Conservation (phyloP, 2,797 vertebrate genomes). For the Chaenodraco wilsoni region DNA sequence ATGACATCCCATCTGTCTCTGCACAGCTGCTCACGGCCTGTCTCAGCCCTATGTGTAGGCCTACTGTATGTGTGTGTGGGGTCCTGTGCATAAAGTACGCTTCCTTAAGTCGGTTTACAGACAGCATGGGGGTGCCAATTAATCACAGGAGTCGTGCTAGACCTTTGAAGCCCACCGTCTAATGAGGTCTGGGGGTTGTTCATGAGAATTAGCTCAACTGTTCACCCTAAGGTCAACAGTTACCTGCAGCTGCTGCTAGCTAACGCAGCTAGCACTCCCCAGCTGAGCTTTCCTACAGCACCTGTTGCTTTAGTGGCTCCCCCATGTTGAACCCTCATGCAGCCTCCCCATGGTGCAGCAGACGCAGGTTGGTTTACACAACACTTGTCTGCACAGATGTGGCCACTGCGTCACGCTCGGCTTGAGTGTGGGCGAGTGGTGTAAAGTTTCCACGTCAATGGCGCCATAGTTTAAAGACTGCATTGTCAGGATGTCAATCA, state of each 20-base stretch:
- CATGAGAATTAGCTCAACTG: neutral
- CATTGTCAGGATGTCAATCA: constrained; percentile 36
- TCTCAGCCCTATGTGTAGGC: constrained; percentile 4
- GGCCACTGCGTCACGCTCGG: constrained; percentile 37
- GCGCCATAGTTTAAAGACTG: constrained; percentile 26
- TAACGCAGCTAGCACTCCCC: constrained; percentile 15
- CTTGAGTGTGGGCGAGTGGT: constrained; percentile 33
- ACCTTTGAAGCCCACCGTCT: constrained; percentile 32
- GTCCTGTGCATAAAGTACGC: constrained; percentile 5
- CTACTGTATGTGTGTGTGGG: neutral
- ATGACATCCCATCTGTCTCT: constrained; percentile 57
- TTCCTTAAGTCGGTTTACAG: constrained; percentile 44
- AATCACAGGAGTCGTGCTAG: constrained; percentile 14
- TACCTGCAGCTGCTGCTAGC: constrained; percentile 60
- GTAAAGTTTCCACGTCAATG: constrained; percentile 36
- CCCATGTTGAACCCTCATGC: constrained; percentile 32
- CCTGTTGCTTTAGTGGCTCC: constrained; percentile 69
- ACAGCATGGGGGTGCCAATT: constrained; percentile 29
- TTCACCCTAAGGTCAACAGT: constrained; percentile 32
- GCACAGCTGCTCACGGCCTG: constrained; percentile 62
- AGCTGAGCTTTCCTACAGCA: constrained; percentile 65
- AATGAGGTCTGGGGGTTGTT: constrained; percentile 40
- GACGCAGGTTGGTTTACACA: constrained; percentile 51
- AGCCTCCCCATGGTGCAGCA: constrained; percentile 35
- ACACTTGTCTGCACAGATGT: constrained; percentile 61